A percentile compares a stretch with the other conserved stretches of the same genome.
Conservation (phyloP, 2,113 vertebrate genomes). For the Colaptes auratus region DNA sequence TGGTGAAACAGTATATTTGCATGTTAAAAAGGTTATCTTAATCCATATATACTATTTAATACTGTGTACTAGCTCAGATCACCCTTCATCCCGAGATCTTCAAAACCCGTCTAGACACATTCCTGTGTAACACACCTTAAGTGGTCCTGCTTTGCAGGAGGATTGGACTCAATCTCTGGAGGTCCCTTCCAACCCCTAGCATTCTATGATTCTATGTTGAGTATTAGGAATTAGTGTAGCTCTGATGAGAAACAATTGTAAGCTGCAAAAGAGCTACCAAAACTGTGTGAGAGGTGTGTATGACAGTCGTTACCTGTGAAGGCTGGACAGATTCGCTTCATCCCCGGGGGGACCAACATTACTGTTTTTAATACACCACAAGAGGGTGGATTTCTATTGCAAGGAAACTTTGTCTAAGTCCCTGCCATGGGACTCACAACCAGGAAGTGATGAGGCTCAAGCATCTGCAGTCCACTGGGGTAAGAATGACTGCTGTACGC, state of each 20-base stretch:
- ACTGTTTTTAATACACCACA: not conserved
- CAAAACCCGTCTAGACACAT: no score
- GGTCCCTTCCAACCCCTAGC: no score
- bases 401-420: not conserved
- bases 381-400: no score
- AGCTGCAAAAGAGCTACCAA: not conserved
- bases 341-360: not conserved
- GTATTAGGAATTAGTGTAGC: not conserved
- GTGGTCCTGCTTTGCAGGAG: no score
- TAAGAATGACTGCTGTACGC: not conserved
- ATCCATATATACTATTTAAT: not conserved
- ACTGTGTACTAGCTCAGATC: not conserved
- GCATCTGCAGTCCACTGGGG: not conserved
- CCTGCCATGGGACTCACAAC: not conserved
- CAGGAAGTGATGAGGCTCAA: not conserved
- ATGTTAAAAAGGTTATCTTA: not conserved
- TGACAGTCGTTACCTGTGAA: not conserved
- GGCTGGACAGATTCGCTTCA: not conserved
- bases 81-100: not conserved
- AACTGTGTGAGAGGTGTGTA: not conserved
- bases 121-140: no score
- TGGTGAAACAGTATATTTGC: not conserved
- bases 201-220: no score
- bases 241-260: not conserved
- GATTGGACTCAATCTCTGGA: no score